phyloP scores from a whole-genome alignment of 1,140 invertebrate genomes.

The Ooceraea biroi region DNA sequence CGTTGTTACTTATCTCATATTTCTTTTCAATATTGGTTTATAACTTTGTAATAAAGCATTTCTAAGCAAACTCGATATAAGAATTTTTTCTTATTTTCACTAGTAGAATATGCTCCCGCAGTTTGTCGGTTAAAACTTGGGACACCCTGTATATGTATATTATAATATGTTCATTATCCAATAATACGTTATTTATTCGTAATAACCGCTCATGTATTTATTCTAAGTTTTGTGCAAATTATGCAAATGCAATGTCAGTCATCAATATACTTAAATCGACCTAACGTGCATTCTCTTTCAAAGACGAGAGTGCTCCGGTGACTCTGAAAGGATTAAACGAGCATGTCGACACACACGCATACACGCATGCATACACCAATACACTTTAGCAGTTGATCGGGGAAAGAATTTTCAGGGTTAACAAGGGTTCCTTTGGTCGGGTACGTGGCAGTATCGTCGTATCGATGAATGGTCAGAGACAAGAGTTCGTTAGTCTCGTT shows the following conservation, averaged over 20 bases:
- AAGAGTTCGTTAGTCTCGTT: conserved; percentile 67
- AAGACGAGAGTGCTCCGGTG: neutral
- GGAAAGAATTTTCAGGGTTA: conserved; percentile 43
- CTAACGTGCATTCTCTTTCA: neutral
- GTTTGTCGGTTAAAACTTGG: too few species aligned
- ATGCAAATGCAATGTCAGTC: neutral
- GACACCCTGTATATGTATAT: too few species aligned
- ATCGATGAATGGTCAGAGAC: conserved; percentile 64
- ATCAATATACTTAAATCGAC: neutral
- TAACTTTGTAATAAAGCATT: too few species aligned
- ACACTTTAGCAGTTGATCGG: neutral
- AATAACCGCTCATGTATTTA: neutral
- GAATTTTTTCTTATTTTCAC: too few species aligned
- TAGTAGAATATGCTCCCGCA: too few species aligned
- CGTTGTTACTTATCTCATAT: too few species aligned
- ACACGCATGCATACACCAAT: too few species aligned
- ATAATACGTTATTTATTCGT: neutral
- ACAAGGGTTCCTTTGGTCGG: conserved; percentile 52
- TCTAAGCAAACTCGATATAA: too few species aligned
- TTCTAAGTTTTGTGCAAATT: neutral
- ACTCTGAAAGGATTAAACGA: conserved; percentile 15
- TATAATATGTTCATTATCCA: too few species aligned
- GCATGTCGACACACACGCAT: conserved; percentile 13
- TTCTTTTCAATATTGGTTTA: too few species aligned
- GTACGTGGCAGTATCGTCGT: conserved; percentile 24